Conservation (phyloP, 2,888 invertebrate species). For the Thereva nobilitata region DNA sequence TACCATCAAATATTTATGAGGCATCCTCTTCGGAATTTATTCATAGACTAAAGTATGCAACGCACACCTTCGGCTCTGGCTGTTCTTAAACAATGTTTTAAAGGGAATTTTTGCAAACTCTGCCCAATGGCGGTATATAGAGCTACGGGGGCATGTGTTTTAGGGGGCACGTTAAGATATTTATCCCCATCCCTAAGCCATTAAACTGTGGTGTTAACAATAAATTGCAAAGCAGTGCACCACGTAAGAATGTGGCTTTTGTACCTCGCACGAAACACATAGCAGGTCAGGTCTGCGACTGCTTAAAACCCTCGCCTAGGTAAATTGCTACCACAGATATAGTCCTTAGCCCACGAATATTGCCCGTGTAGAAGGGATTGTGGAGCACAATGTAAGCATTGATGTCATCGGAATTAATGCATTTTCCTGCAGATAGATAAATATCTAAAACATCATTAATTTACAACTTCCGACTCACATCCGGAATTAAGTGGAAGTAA, state of each 20-base stretch:
- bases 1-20: constrained; percentile 26
- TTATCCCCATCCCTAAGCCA: neutral
- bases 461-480: constrained; percentile 26
- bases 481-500: constrained; percentile 23
- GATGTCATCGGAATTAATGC: constrained; percentile 24
- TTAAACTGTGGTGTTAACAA: constrained; percentile 3
- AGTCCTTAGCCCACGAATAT: neutral
- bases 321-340: neutral
- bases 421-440: constrained; percentile 14
- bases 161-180: too few species aligned
- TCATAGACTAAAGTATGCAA: constrained; percentile 26
- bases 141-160: too few species aligned
- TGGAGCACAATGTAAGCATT: neutral
- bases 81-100: too few species aligned
- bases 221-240: constrained; percentile 3
- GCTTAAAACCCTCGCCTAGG: too few species aligned
- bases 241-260: neutral
- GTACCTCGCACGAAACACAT: too few species aligned
- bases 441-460: constrained; percentile 23
- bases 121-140: too few species aligned
- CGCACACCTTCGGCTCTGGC: neutral
- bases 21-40: constrained; percentile 14
- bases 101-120: too few species aligned
- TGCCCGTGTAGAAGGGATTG: neutral
- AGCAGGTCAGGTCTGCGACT: too few species aligned